These are phyloP conservation scores for Pangasius sanitwongsei DNA, from an alignment of 2,797 vertebrate genomes.

Conservation along the genomic window DNA sequence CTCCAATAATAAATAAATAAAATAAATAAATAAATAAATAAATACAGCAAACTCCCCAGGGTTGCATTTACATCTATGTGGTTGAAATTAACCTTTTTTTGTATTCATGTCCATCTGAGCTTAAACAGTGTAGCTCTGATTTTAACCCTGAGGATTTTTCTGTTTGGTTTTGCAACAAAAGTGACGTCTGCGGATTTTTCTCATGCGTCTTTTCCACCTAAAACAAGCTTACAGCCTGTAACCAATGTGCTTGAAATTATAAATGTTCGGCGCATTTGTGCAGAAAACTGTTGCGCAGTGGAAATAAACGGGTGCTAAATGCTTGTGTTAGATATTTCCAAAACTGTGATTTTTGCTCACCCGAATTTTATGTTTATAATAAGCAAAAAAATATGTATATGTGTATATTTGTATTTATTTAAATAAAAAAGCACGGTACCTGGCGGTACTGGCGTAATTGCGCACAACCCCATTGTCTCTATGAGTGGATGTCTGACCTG, in stretches of 20 bases:
- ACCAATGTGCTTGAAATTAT: neutral
- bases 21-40: neutral
- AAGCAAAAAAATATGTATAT: conserved; percentile 82
- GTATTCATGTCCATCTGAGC: neutral
- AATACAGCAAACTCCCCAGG: neutral
- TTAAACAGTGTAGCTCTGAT: neutral
- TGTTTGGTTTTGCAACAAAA: neutral
- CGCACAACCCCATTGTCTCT: neutral
- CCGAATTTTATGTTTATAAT: conserved; percentile 79
- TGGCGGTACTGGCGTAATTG: conserved; percentile 43
- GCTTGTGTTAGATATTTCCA: conserved; percentile 52
- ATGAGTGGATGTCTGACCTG: neutral
- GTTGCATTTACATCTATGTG: neutral
- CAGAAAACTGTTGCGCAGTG: conserved; percentile 46
- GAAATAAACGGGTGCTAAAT: conserved; percentile 47
- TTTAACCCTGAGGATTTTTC: conserved; percentile 10
- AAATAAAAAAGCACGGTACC: conserved; percentile 75
- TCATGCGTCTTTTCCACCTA: conserved; percentile 7
- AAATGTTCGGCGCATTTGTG: conserved; percentile 31
- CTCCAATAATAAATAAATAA: neutral
- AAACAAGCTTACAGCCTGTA: neutral
- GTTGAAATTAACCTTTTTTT: neutral
- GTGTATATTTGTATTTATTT: conserved; percentile 99
- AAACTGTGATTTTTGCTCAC: conserved; percentile 50
- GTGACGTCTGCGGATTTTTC: neutral